Evolutionary conservation across 2,113 vertebrate species (phyloP).

Genomic region (Eptatretus burgeri): DNA sequence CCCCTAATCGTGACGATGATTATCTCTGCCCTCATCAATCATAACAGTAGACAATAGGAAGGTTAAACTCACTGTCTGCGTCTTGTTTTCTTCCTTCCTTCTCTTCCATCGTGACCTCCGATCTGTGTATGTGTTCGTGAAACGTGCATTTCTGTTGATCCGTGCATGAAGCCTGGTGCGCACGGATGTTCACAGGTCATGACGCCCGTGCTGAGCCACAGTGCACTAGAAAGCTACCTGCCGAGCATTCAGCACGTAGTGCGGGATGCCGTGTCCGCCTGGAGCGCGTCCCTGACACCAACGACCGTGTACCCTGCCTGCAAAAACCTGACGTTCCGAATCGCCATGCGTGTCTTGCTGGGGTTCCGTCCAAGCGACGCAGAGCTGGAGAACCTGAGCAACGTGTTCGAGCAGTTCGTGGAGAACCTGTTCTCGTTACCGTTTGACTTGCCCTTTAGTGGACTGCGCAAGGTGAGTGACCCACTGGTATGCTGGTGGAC

Average conservation of each 20-base stretch:
- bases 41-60: background rate
- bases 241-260: conserved; percentile 88
- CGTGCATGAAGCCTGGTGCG: background rate
- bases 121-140: background rate
- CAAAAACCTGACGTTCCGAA: conserved; percentile 68
- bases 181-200: conserved; percentile 29
- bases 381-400: conserved; percentile 46
- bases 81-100: background rate
- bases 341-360: conserved; percentile 68
- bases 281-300: conserved; percentile 59
- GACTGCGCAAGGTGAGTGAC: conserved; percentile 48
- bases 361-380: conserved; percentile 65
- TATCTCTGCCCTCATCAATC: background rate
- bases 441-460: conserved; percentile 69
- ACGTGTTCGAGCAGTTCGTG: conserved; percentile 75
- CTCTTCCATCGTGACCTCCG: background rate
- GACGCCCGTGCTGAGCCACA: conserved; percentile 85
- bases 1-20: too few species aligned
- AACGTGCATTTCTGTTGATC: conserved; percentile 6
- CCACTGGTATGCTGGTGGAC: too few species aligned
- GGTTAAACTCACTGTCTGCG: background rate
- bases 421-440: conserved; percentile 90
- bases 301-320: conserved; percentile 80
- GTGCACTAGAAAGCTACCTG: conserved; percentile 67
- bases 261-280: conserved; percentile 58